Evolutionary conservation across 1,140 invertebrate species (phyloP).

Genomic region (Myzus persicae): DNA sequence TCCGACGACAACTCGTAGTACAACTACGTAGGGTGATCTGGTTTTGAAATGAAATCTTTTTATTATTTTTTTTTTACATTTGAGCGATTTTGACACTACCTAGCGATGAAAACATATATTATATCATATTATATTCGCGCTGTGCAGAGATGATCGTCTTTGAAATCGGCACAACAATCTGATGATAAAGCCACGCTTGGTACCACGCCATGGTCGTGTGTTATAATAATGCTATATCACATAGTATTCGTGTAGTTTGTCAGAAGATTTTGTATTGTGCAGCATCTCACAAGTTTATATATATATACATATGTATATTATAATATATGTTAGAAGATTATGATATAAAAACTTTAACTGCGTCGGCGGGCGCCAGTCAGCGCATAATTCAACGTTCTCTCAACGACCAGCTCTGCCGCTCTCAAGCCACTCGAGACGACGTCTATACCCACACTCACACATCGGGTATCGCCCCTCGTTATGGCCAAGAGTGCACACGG

Average conservation of each 20-base stretch:
- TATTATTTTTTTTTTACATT: neutral
- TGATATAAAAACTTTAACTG: conserved; percentile 7
- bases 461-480: neutral
- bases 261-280: neutral
- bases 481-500: neutral
- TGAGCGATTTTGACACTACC: neutral
- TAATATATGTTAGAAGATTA: neutral
- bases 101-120: neutral
- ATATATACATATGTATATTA: neutral
- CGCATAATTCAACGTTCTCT: conserved; percentile 23
- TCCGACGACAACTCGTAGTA: too few species aligned
- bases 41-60: neutral
- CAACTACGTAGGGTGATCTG: neutral
- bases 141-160: neutral
- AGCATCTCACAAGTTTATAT: neutral
- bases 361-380: neutral
- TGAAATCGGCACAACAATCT: neutral
- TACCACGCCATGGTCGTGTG: neutral
- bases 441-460: neutral
- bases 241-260: neutral
- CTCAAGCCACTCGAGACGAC: conserved; percentile 27
- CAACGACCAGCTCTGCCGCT: neutral
- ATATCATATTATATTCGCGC: neutral
- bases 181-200: neutral
- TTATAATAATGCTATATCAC: neutral